Percentiles rank a stretch among this genome's conserved stretches.
Conservation (phyloP, 2,113 vertebrate genomes). For the Regulus satrapa region DNA sequence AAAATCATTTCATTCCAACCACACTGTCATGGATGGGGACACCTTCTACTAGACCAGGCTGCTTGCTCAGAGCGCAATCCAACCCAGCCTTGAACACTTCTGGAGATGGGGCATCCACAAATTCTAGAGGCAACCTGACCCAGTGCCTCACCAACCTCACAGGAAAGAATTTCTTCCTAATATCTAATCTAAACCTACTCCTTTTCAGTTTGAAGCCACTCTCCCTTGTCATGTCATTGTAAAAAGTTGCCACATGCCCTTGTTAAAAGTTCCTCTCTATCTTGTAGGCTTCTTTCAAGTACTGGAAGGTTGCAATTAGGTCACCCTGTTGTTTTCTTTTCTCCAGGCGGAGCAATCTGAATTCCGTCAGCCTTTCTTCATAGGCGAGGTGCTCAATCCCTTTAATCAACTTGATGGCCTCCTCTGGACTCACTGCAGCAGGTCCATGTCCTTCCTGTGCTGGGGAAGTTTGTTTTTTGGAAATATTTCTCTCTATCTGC, state of each 20-base stretch:
- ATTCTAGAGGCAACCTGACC: not conserved
- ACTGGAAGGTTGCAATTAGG: not conserved
- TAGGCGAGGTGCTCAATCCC: not conserved
- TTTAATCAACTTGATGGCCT: not conserved
- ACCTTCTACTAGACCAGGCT: not conserved
- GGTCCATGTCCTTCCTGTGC: not conserved
- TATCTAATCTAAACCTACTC: not conserved
- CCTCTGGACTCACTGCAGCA: not conserved
- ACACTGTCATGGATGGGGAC: not conserved
- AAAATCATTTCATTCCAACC: accelerated
- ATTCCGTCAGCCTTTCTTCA: not conserved
- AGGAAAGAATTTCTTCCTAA: not conserved
- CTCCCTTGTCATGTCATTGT: not conserved
- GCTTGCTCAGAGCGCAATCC: not conserved
- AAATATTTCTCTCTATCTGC: not conserved
- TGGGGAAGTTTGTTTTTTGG: not conserved
- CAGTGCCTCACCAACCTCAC: not conserved
- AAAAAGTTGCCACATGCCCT: too few relatives aligned
- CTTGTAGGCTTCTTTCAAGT: not conserved
- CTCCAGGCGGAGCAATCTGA: not conserved
- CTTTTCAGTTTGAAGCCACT: not conserved
- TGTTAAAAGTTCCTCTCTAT: not conserved
- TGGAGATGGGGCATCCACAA: not conserved
- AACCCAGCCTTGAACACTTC: not conserved
- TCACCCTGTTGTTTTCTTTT: not conserved